Conservation (phyloP, 2,888 invertebrate genomes). For the Trichogramma dendrolimi region DNA sequence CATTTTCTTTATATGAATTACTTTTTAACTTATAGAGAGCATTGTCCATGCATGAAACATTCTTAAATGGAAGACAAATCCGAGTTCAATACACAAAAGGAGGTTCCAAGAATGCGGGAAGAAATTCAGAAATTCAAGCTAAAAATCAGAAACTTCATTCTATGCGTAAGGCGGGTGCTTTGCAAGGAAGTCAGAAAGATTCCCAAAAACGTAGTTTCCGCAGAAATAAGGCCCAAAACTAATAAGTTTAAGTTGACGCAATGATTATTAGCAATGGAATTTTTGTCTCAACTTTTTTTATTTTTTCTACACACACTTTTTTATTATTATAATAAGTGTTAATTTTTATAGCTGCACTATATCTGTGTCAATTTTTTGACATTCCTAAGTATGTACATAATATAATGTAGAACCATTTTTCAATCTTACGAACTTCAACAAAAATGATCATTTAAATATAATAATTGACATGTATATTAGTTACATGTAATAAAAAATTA, state of each 20-base stretch:
- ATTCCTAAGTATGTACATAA: too few species aligned
- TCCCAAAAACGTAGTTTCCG: constrained; percentile 42
- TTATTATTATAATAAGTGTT: too few species aligned
- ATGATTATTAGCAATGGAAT: too few species aligned
- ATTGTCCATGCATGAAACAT: constrained; percentile 50
- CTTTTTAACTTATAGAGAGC: constrained; percentile 49
- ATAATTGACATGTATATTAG: too few species aligned
- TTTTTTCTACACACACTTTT: too few species aligned
- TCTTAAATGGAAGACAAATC: constrained; percentile 49
- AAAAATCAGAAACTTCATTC: constrained; percentile 53
- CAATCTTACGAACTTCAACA: too few species aligned
- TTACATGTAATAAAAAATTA: too few species aligned
- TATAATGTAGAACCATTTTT: too few species aligned
- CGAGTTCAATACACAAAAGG: constrained; percentile 51
- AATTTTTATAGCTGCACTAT: too few species aligned
- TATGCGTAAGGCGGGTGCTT: constrained; percentile 49
- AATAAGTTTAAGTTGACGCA: constrained; percentile 6
- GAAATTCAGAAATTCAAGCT: constrained; percentile 42
- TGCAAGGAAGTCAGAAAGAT: constrained; percentile 47
- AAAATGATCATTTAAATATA: too few species aligned
- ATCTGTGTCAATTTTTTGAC: too few species aligned
- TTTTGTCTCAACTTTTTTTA: too few species aligned
- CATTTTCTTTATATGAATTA: constrained; percentile 4
- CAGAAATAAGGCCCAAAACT: constrained; percentile 23
- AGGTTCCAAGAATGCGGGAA: constrained; percentile 45